phyloP scores from a whole-genome alignment of 2,888 invertebrate genomes.

The Thereva unica region DNA sequence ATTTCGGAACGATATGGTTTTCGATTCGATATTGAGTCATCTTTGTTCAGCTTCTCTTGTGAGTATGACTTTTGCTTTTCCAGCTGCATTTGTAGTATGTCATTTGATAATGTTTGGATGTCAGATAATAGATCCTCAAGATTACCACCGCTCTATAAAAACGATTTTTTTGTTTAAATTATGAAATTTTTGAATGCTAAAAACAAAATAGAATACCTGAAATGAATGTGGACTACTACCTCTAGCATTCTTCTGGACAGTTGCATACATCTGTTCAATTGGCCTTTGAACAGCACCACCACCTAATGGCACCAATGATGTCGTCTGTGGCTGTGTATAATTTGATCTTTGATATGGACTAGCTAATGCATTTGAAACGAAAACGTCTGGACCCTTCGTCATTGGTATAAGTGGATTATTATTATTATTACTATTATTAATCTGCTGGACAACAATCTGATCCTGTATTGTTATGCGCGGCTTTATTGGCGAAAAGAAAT shows the following conservation, averaged over 20 bases:
- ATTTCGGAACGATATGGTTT: conserved; percentile 59
- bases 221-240: conserved; percentile 34
- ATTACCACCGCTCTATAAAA: conserved; percentile 63
- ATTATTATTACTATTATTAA: conserved; percentile 10
- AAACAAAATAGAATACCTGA: conserved; percentile 34
- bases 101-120: conserved; percentile 64
- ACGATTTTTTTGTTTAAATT: background rate
- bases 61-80: conserved; percentile 49
- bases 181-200: background rate
- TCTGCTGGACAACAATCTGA: background rate
- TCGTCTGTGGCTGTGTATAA: background rate
- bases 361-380: conserved; percentile 47
- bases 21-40: conserved; percentile 42
- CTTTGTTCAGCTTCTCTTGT: conserved; percentile 35
- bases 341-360: conserved; percentile 30
- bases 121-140: conserved; percentile 71
- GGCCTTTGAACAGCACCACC: background rate
- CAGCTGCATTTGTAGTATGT: conserved; percentile 54
- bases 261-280: conserved; percentile 54
- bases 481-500: conserved; percentile 60
- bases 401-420: conserved; percentile 8
- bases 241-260: conserved; percentile 54
- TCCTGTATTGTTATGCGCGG: conserved; percentile 51
- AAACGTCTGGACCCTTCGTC: conserved; percentile 50
- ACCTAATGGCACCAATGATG: background rate